phyloP scores from a whole-genome alignment of 2,888 invertebrate genomes.

The Lithophane leautieri region DNA sequence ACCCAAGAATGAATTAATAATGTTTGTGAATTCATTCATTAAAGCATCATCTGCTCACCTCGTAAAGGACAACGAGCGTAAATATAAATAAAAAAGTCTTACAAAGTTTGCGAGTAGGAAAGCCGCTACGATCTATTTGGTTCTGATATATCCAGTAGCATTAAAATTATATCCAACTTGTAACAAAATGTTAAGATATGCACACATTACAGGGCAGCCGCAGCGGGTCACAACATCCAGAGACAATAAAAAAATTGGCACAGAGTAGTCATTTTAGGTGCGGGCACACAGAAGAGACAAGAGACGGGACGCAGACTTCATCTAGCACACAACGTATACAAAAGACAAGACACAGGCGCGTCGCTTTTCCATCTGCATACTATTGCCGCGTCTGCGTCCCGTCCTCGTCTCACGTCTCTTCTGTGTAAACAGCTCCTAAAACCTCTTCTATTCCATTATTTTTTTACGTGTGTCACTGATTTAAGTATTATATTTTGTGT shows the following conservation, averaged over 20 bases:
- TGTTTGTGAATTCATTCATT: background rate
- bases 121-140: slow-evolving; percentile 56
- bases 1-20: slow-evolving; percentile 1
- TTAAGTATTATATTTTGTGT: background rate
- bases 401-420: too few relatives aligned
- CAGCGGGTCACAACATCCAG: slow-evolving; percentile 7
- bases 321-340: too few relatives aligned
- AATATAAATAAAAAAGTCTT: slow-evolving; percentile 49
- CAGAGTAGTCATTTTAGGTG: background rate
- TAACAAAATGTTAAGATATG: slow-evolving; percentile 35
- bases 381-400: too few relatives aligned
- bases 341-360: too few relatives aligned
- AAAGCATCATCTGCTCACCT: slow-evolving; percentile 30
- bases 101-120: slow-evolving; percentile 56
- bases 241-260: background rate
- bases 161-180: slow-evolving; percentile 50
- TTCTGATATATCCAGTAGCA: slow-evolving; percentile 57
- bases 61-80: slow-evolving; percentile 47
- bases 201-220: slow-evolving; percentile 8
- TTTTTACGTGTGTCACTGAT: background rate
- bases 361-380: too few relatives aligned
- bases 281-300: too few relatives aligned
- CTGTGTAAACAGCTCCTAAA: too few relatives aligned
- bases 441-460: background rate
- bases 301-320: too few relatives aligned